phyloP scores from a whole-genome alignment of 2,797 vertebrate genomes.

The Fratercula arctica region DNA sequence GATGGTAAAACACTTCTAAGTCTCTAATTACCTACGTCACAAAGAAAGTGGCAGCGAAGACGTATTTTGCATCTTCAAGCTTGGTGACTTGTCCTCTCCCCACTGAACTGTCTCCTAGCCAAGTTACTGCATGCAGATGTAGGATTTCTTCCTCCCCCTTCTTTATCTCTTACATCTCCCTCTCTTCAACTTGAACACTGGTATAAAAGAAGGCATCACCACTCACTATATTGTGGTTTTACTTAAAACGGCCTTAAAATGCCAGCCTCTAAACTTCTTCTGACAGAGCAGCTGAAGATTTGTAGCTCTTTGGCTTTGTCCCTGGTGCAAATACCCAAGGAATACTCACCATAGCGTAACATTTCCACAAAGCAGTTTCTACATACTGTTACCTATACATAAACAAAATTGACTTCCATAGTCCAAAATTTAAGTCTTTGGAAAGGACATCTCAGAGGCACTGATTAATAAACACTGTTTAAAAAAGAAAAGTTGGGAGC shows the following conservation, averaged over 20 bases:
- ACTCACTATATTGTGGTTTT: neutral
- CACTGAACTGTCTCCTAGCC: neutral
- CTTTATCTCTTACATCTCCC: neutral
- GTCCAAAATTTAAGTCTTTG: neutral
- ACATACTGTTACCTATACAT: neutral
- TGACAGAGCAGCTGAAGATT: neutral
- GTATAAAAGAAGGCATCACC: neutral
- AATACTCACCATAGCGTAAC: neutral
- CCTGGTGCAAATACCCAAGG: neutral
- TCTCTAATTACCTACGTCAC: neutral
- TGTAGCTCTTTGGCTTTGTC: neutral
- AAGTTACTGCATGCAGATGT: neutral
- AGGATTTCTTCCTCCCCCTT: neutral
- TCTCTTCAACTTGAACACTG: neutral
- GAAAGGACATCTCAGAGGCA: neutral
- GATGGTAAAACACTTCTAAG: neutral
- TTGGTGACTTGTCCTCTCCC: neutral
- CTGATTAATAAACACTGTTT: neutral
- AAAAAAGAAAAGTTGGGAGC: neutral
- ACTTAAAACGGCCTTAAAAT: neutral
- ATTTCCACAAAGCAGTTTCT: neutral
- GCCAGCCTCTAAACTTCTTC: neutral
- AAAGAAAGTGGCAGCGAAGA: neutral
- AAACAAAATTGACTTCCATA: neutral
- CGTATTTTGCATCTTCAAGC: neutral